Conservation (phyloP, 2,888 invertebrate genomes). For the Thalpophila matura region DNA sequence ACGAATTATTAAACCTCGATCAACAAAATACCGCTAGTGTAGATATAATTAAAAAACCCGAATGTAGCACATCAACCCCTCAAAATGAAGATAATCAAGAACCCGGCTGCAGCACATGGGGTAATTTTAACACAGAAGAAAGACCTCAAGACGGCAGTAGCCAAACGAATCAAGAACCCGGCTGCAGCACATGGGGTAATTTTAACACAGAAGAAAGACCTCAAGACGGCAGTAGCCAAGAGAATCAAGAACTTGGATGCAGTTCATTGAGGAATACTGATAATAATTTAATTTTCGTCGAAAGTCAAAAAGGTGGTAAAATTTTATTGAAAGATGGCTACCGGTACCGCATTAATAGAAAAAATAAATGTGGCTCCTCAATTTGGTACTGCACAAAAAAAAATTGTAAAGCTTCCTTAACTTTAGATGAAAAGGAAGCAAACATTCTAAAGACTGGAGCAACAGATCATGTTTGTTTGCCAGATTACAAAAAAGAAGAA, state of each 20-base stretch:
- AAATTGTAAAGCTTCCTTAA: conserved; percentile 35
- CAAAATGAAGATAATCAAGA: conserved; percentile 33
- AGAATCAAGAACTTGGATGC: conserved; percentile 22
- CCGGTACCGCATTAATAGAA: conserved; percentile 35
- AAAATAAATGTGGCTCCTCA: conserved; percentile 36
- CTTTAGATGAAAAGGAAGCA: conserved; percentile 39
- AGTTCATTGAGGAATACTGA: conserved; percentile 17
- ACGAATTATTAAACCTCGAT: conserved; percentile 26
- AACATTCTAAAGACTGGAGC: conserved; percentile 36
- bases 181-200: too few species aligned
- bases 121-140: conserved; percentile 31
- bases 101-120: conserved; percentile 35
- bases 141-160: conserved; percentile 16
- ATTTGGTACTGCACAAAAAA: conserved; percentile 36
- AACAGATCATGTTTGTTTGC: conserved; percentile 39
- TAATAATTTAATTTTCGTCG: conserved; percentile 31
- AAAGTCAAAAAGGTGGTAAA: conserved; percentile 33
- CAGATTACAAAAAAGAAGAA: conserved; percentile 46
- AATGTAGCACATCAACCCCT: conserved; percentile 29
- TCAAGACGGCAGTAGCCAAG: conserved; percentile 5
- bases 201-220: too few species aligned
- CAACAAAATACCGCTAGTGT: conserved; percentile 12
- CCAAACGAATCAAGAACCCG: too few species aligned
- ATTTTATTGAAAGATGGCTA: conserved; percentile 35
- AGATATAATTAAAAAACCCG: conserved; percentile 20